These are phyloP conservation scores for Pogonognathellus flavescens DNA, from an alignment of 1,140 invertebrate genomes.

Conservation along the genomic window DNA sequence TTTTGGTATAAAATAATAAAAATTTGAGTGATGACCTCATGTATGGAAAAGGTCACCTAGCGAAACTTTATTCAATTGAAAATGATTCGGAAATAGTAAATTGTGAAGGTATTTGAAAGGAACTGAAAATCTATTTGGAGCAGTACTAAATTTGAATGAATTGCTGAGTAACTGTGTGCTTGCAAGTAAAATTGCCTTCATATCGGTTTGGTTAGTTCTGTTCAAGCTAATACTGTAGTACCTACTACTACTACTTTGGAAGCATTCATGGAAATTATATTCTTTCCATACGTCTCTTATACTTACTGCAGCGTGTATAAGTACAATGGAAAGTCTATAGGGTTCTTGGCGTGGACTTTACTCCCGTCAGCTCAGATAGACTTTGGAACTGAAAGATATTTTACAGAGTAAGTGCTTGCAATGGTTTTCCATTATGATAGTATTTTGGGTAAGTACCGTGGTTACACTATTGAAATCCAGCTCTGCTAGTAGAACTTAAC, in stretches of 20 bases:
- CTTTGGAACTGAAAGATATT: constrained; percentile 51
- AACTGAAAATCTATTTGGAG: constrained; percentile 32
- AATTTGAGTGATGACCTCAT: constrained; percentile 21
- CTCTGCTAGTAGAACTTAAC: constrained; percentile 6
- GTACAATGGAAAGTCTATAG: too few relatives aligned
- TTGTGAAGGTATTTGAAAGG: constrained; percentile 9
- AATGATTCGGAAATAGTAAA: background rate
- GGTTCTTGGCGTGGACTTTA: constrained; percentile 3
- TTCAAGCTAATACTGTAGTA: too few relatives aligned
- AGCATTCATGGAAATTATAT: background rate
- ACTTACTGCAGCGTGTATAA: background rate
- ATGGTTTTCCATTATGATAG: constrained; percentile 40
- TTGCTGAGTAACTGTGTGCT: constrained; percentile 8
- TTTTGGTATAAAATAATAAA: background rate
- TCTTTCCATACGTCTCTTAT: background rate
- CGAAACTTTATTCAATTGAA: constrained; percentile 11
- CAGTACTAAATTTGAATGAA: constrained; percentile 53
- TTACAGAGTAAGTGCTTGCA: constrained; percentile 38
- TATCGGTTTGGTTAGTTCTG: too few relatives aligned
- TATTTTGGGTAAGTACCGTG: constrained; percentile 39
- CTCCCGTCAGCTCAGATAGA: constrained; percentile 50
- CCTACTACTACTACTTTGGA: too few relatives aligned
- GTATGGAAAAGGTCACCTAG: background rate
- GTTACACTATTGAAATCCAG: constrained; percentile 7
- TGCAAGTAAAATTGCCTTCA: constrained; percentile 1